phyloP scores from a whole-genome alignment of 2,888 invertebrate species.

The Spilosoma lubricipeda region DNA sequence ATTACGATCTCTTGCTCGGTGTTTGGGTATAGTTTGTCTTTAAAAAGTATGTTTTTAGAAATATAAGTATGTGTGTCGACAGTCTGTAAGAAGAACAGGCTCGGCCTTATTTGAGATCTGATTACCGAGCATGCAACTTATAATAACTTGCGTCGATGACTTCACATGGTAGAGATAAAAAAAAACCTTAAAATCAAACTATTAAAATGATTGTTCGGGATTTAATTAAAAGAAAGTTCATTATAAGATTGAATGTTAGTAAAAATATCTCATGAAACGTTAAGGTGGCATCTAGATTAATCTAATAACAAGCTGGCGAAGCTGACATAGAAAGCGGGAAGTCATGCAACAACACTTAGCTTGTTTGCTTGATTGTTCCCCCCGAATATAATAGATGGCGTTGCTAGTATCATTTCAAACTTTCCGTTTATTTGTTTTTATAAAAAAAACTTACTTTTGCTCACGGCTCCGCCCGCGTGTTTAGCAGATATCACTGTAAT shows the following conservation, averaged over 20 bases:
- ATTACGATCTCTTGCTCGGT: too few relatives aligned
- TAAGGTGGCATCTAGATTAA: conserved; percentile 1
- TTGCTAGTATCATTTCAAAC: conserved; percentile 21
- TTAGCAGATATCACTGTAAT: too few relatives aligned
- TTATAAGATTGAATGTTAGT: background rate
- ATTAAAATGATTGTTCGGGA: background rate
- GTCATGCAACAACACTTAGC: background rate
- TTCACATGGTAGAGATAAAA: background rate
- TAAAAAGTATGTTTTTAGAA: too few relatives aligned
- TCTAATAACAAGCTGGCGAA: background rate
- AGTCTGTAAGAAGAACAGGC: too few relatives aligned
- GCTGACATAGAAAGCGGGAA: background rate
- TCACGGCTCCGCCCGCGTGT: too few relatives aligned
- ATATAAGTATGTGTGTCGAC: too few relatives aligned
- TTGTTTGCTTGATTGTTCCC: conserved; percentile 19
- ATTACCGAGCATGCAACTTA: background rate
- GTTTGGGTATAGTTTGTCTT: too few relatives aligned
- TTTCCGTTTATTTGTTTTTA: too few relatives aligned
- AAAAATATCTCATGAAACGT: background rate
- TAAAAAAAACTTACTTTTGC: too few relatives aligned
- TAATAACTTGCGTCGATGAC: background rate
- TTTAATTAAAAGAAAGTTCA: background rate
- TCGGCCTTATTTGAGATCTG: too few relatives aligned
- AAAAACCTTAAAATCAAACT: background rate
- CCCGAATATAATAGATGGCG: conserved; percentile 33